Evolutionary conservation across 1,140 invertebrate species (phyloP), one percentile per base, ranked within the genome.

Genomic region (Euura saliciscinereae): DNA sequence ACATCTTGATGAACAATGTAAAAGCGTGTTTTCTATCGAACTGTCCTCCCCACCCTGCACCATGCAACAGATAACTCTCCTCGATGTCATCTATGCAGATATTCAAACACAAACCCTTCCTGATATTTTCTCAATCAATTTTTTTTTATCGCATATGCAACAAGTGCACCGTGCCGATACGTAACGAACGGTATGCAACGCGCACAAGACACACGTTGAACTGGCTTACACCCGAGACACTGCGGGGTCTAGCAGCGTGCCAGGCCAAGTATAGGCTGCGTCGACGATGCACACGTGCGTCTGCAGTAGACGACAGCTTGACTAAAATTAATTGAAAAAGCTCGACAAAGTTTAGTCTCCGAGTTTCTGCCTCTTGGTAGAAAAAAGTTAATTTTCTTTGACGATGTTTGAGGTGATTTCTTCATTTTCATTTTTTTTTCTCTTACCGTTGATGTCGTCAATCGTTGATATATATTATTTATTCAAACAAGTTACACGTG

Each of bases 251-350:
- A 59, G 51, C 51, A 4, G 3, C 3, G 51, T 59, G 51, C 51
- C 78, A 80, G 77, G 82, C 84, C 83, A 85, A 85, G 84, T 85
- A 85, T 85, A 85, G 84, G 83, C 78, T 77, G 74, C 71, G 69
- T 67, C 42, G 70, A 71, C 71, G 71, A 71, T 65, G 68, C 11
- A 65, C 70, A 73, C 75, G 71, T 66, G 73, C 66, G 70, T 45
- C 43, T 6, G 28, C 68, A 66, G 46, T 2, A n/a, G n/a, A n/a
- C 59, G 66, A 67, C 28, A 46, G 11, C 65, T 68, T 45, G 73
- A 77, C 74, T 72, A 71, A 77, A 80, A 78, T 80, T 80, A 80
- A 80, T 80, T 78, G 46, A 59, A 59, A 59, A 59, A 59, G 6
- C 51, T 59, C 5, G 51, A n/a, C 3, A n/a, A 59, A 28, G 28